These are phyloP conservation scores for Seira sanloemensis DNA, from an alignment of 2,888 invertebrate genomes.

Conservation along the genomic window DNA sequence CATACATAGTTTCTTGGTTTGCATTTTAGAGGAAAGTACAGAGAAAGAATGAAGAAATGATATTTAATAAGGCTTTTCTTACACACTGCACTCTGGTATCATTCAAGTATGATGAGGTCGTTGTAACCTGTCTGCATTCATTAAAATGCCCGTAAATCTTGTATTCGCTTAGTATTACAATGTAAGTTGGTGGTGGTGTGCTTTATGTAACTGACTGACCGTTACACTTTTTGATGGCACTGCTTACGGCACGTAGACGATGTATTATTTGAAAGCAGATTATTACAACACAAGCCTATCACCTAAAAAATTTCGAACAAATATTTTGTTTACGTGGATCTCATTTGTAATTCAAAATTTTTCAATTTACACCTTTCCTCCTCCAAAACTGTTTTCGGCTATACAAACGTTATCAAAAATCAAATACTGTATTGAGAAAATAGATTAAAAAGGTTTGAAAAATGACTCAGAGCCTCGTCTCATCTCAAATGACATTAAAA, in stretches of 20 bases:
- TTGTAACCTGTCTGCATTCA: not conserved
- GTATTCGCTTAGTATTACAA: not conserved
- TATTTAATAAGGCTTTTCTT: too few species aligned
- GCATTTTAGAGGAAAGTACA: not conserved
- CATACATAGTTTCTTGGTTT: not conserved
- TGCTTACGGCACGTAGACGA: too few species aligned
- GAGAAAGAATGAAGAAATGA: not conserved
- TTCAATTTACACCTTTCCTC: slow-evolving; percentile 44
- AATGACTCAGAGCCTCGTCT: not conserved
- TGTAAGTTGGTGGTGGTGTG: too few species aligned
- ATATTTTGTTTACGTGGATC: not conserved
- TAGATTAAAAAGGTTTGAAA: not conserved
- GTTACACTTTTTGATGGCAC: too few species aligned
- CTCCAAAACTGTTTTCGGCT: not conserved
- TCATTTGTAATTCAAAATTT: slow-evolving; percentile 48
- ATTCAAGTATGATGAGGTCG: not conserved
- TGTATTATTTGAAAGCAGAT: too few species aligned
- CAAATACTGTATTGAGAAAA: not conserved
- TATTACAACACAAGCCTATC: not conserved
- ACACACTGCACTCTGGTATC: not conserved
- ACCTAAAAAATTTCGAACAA: too few species aligned
- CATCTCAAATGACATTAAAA: not conserved
- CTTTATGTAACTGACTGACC: too few species aligned
- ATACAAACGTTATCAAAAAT: too few species aligned
- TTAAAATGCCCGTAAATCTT: not conserved